Percentiles rank a stretch among this genome's conserved stretches.
Evolutionary conservation across 2,113 vertebrate species (phyloP).

Genomic region (Nestor notabilis): DNA sequence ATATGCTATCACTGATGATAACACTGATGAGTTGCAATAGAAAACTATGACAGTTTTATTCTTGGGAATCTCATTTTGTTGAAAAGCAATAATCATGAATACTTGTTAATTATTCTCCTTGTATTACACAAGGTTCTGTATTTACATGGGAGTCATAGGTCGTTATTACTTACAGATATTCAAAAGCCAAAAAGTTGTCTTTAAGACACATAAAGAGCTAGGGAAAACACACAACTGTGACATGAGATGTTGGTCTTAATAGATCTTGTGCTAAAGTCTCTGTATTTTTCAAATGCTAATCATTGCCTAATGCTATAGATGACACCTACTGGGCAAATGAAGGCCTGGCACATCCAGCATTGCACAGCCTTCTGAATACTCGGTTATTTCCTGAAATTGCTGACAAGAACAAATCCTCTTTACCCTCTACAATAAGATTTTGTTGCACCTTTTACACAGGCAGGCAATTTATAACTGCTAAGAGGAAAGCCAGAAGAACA

Average conservation of each 20-base stretch:
- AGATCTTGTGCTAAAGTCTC: neutral
- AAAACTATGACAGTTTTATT: neutral
- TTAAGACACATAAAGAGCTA: neutral
- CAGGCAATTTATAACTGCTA: neutral
- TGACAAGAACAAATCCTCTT: neutral
- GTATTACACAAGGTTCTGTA: neutral
- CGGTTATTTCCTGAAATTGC: neutral
- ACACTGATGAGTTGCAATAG: neutral
- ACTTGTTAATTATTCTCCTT: neutral
- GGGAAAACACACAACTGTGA: neutral
- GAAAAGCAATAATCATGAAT: neutral
- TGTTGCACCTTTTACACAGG: neutral
- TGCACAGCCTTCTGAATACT: neutral
- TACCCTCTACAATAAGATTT: neutral
- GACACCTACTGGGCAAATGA: slow-evolving; percentile 50
- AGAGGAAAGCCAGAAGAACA: neutral
- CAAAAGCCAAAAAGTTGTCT: neutral
- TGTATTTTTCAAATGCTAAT: neutral
- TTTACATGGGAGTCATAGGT: neutral
- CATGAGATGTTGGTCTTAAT: neutral
- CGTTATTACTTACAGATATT: neutral
- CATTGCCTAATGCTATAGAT: slow-evolving; percentile 10
- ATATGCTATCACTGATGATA: neutral
- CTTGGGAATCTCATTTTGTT: neutral
- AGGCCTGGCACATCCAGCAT: neutral